These are phyloP conservation scores for Calameuta idolon DNA, from an alignment of 2,888 invertebrate genomes.

Conservation along the genomic window DNA sequence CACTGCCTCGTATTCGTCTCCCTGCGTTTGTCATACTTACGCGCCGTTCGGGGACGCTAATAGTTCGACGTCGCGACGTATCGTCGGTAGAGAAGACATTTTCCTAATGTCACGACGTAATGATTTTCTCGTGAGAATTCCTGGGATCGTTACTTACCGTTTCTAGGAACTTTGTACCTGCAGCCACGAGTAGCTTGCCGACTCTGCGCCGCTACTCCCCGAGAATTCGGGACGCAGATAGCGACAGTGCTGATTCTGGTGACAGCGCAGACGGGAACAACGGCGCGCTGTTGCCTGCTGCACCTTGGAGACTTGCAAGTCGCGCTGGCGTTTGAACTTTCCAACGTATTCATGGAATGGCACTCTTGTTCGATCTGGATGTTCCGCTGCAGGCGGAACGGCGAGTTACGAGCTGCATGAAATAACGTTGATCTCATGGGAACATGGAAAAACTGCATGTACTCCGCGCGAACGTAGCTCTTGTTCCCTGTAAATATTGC, in stretches of 20 bases:
- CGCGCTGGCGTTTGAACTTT: slow-evolving; percentile 49
- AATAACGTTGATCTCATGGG: slow-evolving; percentile 46
- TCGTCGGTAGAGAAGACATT: slow-evolving; percentile 27
- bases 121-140: neutral
- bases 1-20: neutral
- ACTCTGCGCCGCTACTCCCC: neutral
- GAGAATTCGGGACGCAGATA: neutral
- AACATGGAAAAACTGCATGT: slow-evolving; percentile 1
- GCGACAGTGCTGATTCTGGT: neutral
- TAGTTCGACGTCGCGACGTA: slow-evolving; percentile 52
- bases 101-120: neutral
- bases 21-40: slow-evolving; percentile 38
- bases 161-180: neutral
- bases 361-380: slow-evolving; percentile 21
- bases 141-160: neutral
- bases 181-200: neutral
- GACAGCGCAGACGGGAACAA: neutral
- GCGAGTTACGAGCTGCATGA: slow-evolving; percentile 44
- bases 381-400: slow-evolving; percentile 1
- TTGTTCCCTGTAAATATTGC: neutral
- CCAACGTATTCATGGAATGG: slow-evolving; percentile 52
- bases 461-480: neutral
- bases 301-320: slow-evolving; percentile 44
- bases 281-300: neutral
- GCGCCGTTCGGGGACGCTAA: slow-evolving; percentile 48